Conservation (phyloP, 1,140 invertebrate species). For the Drosophila erecta region DNA sequence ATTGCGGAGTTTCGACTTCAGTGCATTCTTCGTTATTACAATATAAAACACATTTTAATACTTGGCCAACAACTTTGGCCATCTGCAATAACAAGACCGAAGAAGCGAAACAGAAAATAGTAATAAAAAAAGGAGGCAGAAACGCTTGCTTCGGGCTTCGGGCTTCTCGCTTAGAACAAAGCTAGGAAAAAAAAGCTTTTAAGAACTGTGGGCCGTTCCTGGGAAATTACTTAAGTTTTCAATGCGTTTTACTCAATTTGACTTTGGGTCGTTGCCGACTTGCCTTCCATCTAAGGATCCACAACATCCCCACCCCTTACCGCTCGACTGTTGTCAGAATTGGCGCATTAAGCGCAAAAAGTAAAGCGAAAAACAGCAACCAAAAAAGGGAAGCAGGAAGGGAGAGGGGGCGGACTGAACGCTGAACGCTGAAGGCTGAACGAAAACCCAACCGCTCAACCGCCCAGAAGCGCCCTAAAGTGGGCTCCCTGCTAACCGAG, state of each 20-base stretch:
- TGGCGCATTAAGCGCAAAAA: slow-evolving; percentile 75
- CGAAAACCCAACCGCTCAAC: slow-evolving; percentile 20
- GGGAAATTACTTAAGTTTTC: slow-evolving; percentile 78
- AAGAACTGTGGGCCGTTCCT: slow-evolving; percentile 60
- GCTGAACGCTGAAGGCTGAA: neutral
- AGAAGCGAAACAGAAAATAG: slow-evolving; percentile 28
- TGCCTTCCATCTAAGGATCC: slow-evolving; percentile 24
- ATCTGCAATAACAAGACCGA: slow-evolving; percentile 66
- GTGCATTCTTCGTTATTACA: slow-evolving; percentile 63
- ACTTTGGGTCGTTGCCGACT: slow-evolving; percentile 70
- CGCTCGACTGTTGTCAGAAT: slow-evolving; percentile 59
- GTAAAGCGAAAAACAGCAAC: slow-evolving; percentile 46
- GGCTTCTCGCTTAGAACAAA: slow-evolving; percentile 43
- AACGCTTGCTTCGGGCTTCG: slow-evolving; percentile 49
- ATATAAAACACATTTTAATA: slow-evolving; percentile 63
- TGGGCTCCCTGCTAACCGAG: slow-evolving; percentile 38
- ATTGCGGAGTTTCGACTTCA: slow-evolving; percentile 54
- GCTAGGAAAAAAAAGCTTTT: slow-evolving; percentile 48
- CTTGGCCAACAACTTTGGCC: slow-evolving; percentile 54
- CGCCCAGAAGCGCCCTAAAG: slow-evolving; percentile 62
- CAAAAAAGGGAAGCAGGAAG: neutral
- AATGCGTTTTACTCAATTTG: slow-evolving; percentile 81
- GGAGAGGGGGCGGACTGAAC: neutral
- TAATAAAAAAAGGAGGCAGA: slow-evolving; percentile 42
- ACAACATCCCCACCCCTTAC: neutral